Evolutionary conservation across 1,140 invertebrate genomes (phyloP).

Genomic region (Ladona fulva): DNA sequence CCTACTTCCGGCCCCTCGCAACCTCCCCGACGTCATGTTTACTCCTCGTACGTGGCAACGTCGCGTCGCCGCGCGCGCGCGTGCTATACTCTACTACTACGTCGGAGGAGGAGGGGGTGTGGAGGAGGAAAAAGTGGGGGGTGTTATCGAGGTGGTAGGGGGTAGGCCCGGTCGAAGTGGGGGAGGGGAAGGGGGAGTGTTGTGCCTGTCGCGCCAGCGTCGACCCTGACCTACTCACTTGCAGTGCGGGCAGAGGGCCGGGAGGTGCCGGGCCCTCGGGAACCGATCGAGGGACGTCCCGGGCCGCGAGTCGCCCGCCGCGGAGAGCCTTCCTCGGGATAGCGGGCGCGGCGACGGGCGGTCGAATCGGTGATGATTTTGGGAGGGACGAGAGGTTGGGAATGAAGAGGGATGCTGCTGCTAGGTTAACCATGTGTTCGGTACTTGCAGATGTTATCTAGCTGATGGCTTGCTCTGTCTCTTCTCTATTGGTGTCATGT

Average conservation of each 20-base stretch:
- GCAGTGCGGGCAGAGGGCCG: neutral
- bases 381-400: no score
- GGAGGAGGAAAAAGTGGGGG: neutral
- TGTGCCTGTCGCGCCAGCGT: neutral
- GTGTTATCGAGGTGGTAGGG: neutral
- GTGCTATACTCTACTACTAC: conserved; percentile 9
- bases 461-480: no score
- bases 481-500: no score
- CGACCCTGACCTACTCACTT: neutral
- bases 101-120: neutral
- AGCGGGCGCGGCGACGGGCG: no score
- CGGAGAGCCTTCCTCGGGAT: neutral
- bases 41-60: neutral
- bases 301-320: no score
- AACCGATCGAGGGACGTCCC: neutral
- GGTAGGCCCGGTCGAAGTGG: neutral
- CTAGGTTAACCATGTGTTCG: no score
- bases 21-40: neutral
- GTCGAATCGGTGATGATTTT: no score
- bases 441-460: no score
- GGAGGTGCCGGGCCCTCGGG: neutral
- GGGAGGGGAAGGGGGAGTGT: neutral
- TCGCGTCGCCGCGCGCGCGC: neutral
- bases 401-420: no score
- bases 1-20: neutral